Conservation (phyloP, 2,888 invertebrate species). For the Thereva nobilitata region DNA sequence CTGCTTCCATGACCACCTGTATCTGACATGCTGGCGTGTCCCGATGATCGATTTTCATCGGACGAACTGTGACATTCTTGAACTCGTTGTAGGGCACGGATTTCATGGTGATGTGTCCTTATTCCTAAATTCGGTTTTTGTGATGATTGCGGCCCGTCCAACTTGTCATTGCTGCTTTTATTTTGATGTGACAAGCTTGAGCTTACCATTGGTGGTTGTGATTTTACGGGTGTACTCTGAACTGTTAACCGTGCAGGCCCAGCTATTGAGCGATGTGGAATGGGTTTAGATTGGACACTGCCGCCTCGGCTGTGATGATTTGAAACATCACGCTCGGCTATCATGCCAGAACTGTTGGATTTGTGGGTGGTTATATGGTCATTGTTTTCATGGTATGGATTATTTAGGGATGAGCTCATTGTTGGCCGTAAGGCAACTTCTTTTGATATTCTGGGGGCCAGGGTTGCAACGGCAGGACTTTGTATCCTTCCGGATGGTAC, state of each 20-base stretch:
- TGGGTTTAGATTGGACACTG: slow-evolving; percentile 45
- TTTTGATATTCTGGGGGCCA: slow-evolving; percentile 55
- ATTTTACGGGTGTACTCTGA: slow-evolving; percentile 66
- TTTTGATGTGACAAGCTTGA: slow-evolving; percentile 52
- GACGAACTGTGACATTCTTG: slow-evolving; percentile 82
- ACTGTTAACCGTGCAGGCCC: slow-evolving; percentile 65
- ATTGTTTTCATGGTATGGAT: slow-evolving; percentile 16
- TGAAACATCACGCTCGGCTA: slow-evolving; percentile 43
- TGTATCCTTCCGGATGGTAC: slow-evolving; percentile 50
- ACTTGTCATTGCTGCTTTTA: slow-evolving; percentile 18
- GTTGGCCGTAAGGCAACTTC: slow-evolving; percentile 54
- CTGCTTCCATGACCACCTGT: slow-evolving; percentile 73
- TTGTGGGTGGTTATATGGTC: slow-evolving; percentile 26
- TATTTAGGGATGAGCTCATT: slow-evolving; percentile 30
- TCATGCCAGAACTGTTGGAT: slow-evolving; percentile 38
- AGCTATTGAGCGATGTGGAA: slow-evolving; percentile 55
- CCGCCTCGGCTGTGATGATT: slow-evolving; percentile 32
- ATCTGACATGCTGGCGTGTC: slow-evolving; percentile 93
- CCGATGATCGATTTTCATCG: slow-evolving; percentile 88
- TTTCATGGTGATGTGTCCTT: slow-evolving; percentile 57
- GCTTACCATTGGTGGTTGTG: slow-evolving; percentile 65
- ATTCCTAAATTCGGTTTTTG: slow-evolving; percentile 46
- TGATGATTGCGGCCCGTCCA: slow-evolving; percentile 22
- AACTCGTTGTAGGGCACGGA: slow-evolving; percentile 61
- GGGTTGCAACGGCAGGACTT: slow-evolving; percentile 54